Evolutionary conservation across 2,113 vertebrate genomes (phyloP).

Genomic region (Rhipidura dahli): DNA sequence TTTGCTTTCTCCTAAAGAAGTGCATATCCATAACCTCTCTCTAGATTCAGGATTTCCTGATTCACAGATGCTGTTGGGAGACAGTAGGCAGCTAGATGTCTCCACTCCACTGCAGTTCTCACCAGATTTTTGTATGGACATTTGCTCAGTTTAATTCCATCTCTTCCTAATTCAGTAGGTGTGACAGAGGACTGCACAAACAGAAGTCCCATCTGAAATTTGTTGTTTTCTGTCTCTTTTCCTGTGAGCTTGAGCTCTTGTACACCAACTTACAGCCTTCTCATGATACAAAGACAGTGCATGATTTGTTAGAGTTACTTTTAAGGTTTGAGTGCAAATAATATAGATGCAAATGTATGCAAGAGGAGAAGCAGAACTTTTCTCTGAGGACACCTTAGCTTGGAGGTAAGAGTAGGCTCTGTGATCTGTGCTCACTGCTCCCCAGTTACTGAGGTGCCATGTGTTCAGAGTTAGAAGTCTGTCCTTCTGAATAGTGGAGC

Average conservation of each 20-base stretch:
- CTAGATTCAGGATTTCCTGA: background rate
- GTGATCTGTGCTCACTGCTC: background rate
- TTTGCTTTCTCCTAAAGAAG: background rate
- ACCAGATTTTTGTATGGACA: background rate
- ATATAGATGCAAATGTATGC: background rate
- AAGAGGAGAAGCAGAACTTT: background rate
- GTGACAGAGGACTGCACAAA: background rate
- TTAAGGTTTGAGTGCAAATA: background rate
- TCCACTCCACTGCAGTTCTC: conserved; percentile 46
- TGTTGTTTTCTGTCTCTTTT: background rate
- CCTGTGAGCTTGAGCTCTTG: background rate
- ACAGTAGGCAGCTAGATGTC: conserved; percentile 58
- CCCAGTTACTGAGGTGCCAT: background rate
- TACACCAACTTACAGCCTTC: background rate
- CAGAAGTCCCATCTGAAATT: background rate
- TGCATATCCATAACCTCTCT: background rate
- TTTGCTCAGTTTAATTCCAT: background rate
- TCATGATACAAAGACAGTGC: background rate
- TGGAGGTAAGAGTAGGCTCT: background rate
- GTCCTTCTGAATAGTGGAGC: background rate
- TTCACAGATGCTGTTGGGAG: background rate
- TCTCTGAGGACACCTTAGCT: background rate
- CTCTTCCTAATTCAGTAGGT: background rate
- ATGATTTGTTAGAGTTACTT: background rate
- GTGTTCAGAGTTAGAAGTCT: background rate